Evolutionary conservation across 2,113 vertebrate species (phyloP).

Genomic region (Cynocephalus volans): DNA sequence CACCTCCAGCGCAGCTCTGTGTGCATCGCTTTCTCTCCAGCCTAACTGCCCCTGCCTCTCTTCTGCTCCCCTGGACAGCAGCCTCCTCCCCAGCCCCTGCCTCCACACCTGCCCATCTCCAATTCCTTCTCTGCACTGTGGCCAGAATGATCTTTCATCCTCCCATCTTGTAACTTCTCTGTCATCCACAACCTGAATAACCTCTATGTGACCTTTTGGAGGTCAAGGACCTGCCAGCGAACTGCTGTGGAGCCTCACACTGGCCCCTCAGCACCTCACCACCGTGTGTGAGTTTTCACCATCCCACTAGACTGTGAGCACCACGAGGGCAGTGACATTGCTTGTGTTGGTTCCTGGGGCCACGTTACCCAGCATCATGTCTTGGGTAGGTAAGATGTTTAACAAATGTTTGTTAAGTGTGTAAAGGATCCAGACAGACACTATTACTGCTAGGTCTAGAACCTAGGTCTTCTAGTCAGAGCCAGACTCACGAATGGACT

Average conservation of each 20-base stretch:
- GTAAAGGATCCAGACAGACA: neutral
- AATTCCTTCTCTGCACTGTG: neutral
- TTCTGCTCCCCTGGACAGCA: neutral
- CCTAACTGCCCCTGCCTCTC: neutral
- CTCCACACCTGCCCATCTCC: neutral
- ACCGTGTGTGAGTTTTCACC: neutral
- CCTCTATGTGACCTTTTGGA: neutral
- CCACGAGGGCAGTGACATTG: fast-evolving
- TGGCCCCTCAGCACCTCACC: neutral
- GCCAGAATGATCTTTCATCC: neutral
- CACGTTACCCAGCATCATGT: neutral
- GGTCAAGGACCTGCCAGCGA: neutral
- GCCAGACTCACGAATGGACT: neutral
- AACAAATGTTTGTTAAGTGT: neutral
- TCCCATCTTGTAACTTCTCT: neutral
- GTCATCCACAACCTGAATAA: neutral
- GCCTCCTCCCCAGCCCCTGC: fast-evolving
- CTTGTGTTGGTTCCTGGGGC: neutral
- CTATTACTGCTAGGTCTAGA: neutral
- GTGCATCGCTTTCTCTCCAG: neutral
- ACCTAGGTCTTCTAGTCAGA: neutral
- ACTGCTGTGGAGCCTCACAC: neutral
- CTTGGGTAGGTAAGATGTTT: too few relatives aligned
- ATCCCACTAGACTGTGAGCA: neutral
- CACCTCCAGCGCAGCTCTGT: neutral